Conservation (phyloP, 35 echinoderm and acorn worm genomes). For the Strongylocentrotus purpuratus region DNA sequence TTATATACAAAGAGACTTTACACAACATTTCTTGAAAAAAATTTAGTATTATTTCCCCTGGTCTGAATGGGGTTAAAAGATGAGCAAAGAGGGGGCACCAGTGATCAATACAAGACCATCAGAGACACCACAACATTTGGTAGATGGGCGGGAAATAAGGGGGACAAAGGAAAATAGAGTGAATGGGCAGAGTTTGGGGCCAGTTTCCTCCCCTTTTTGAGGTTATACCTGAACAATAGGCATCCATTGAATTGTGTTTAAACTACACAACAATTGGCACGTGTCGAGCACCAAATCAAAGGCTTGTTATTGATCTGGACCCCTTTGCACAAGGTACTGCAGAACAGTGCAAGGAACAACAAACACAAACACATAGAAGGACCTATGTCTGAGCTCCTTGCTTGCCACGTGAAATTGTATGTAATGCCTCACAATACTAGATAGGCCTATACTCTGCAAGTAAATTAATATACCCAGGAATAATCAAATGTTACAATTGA, state of each 20-base stretch:
- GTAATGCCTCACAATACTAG: too few species aligned
- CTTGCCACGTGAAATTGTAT: too few species aligned
- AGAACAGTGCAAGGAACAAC: too few species aligned
- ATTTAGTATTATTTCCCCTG: too few species aligned
- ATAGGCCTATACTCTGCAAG: too few species aligned
- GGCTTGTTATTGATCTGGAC: slow-evolving; percentile 11
- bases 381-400: too few species aligned
- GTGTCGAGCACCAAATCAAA: slow-evolving; percentile 17
- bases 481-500: too few species aligned
- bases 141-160: background rate
- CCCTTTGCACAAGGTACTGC: background rate
- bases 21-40: too few species aligned
- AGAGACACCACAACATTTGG: background rate
- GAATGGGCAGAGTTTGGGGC: background rate
- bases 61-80: background rate
- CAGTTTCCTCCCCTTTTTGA: background rate
- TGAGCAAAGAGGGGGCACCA: background rate
- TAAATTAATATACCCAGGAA: too few species aligned
- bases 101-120: background rate
- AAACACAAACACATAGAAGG: too few species aligned
- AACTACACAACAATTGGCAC: slow-evolving; percentile 28
- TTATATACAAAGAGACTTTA: too few species aligned
- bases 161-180: slow-evolving; percentile 19
- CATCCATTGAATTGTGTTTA: background rate
- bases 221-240: background rate